Evolutionary conservation across 2,113 vertebrate species (phyloP).

Genomic region (Chionodraco myersi): DNA sequence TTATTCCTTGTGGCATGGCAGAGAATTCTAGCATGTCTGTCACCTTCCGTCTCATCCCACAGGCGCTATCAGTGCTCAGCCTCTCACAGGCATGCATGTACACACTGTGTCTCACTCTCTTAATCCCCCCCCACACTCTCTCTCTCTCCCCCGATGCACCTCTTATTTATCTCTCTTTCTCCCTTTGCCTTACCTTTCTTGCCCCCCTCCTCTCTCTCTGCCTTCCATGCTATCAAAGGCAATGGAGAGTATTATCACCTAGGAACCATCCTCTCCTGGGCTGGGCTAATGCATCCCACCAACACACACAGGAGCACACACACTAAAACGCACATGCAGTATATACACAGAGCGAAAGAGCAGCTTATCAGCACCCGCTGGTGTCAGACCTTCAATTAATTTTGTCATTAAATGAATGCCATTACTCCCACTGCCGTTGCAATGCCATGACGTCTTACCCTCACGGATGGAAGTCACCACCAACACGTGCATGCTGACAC

Average conservation of each 20-base stretch:
- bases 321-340: constrained; percentile 25
- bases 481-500: constrained; percentile 3
- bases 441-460: constrained; percentile 44
- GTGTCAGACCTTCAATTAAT: constrained; percentile 72
- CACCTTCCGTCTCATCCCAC: constrained; percentile 67
- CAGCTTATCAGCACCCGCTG: constrained; percentile 58
- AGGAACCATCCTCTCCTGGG: constrained; percentile 40
- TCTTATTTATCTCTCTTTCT: constrained; percentile 51
- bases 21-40: constrained; percentile 67
- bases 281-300: constrained; percentile 25
- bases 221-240: constrained; percentile 48
- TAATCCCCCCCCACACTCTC: constrained; percentile 36
- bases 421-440: constrained; percentile 51
- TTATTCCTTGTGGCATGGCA: constrained; percentile 55
- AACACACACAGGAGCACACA: constrained; percentile 23
- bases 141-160: constrained; percentile 15
- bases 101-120: constrained; percentile 57
- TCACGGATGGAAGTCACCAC: constrained; percentile 27
- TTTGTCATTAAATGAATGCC: constrained; percentile 75
- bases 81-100: constrained; percentile 69
- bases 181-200: constrained; percentile 38
- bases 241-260: constrained; percentile 61
- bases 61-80: constrained; percentile 65
- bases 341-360: constrained; percentile 14
- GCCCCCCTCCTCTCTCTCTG: constrained; percentile 2